phyloP scores from a whole-genome alignment of 2,113 vertebrate species.

The Garra rufa region DNA sequence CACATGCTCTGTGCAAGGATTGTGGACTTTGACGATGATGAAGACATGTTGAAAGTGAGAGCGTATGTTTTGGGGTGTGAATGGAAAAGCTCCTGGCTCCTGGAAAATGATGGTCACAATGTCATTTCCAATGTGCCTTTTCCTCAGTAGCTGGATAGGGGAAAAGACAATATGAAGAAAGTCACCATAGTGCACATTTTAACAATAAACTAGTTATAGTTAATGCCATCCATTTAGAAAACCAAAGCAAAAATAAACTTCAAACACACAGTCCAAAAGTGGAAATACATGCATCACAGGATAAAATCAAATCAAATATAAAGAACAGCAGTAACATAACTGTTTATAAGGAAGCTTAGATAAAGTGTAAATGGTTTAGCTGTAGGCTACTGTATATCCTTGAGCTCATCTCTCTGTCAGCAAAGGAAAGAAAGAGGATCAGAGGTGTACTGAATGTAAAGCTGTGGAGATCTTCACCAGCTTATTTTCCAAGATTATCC shows the following conservation, averaged over 20 bases:
- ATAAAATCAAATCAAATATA: too few species aligned
- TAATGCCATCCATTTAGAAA: too few species aligned
- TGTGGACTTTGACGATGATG: constrained; percentile 85
- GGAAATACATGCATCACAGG: too few species aligned
- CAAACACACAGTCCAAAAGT: too few species aligned
- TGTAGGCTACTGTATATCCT: not conserved
- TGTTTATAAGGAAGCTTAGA: not conserved
- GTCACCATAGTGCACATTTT: not conserved
- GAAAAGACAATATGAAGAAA: not conserved
- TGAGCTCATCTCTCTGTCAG: not conserved
- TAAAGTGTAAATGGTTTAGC: not conserved
- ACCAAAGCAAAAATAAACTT: too few species aligned
- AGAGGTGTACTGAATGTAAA: not conserved
- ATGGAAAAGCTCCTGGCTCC: constrained; percentile 87
- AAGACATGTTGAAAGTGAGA: constrained; percentile 90
- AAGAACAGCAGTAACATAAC: too few species aligned
- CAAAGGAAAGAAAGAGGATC: not conserved
- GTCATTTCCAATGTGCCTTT: constrained; percentile 89
- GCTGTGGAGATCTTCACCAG: not conserved
- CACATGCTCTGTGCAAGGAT: constrained; percentile 84
- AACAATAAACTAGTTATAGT: not conserved
- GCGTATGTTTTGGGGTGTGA: constrained; percentile 86
- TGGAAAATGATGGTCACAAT: constrained; percentile 91
- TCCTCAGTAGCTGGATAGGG: constrained; percentile 81
- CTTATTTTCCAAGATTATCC: not conserved